Percentiles rank a stretch among this genome's conserved stretches.
These are phyloP conservation scores for Scytalopus superciliaris DNA, from an alignment of 2,113 vertebrate genomes.

Conservation along the genomic window DNA sequence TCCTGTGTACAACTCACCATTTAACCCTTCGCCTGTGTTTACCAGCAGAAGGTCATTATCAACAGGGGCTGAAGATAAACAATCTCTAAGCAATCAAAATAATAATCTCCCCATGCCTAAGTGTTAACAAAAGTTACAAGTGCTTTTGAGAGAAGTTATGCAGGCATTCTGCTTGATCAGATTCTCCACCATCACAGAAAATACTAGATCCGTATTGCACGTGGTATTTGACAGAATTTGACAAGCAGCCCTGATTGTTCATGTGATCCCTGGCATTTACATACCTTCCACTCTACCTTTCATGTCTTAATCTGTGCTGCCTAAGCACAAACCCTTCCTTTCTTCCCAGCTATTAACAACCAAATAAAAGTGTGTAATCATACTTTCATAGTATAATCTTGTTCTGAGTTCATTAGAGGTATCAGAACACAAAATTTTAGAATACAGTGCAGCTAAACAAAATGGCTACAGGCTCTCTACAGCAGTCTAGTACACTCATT, in stretches of 20 bases:
- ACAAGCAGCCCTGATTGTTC: background rate
- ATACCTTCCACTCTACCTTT: background rate
- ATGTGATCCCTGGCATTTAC: background rate
- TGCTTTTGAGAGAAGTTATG: background rate
- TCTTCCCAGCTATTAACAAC: background rate
- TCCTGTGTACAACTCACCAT: background rate
- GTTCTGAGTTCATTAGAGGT: background rate
- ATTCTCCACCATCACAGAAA: background rate
- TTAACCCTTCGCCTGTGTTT: background rate
- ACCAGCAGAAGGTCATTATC: background rate
- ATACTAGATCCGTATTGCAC: background rate
- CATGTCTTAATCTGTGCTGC: background rate
- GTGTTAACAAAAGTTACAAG: background rate
- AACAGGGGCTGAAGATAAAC: background rate
- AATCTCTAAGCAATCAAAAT: background rate
- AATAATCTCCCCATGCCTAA: background rate
- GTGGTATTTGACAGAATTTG: background rate
- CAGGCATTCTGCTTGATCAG: background rate
- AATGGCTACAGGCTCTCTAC: background rate
- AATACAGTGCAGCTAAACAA: background rate
- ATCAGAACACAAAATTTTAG: background rate
- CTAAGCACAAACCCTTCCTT: background rate
- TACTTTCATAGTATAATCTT: background rate
- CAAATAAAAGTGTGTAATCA: background rate
- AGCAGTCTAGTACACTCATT: background rate